Evolutionary conservation across 1,140 invertebrate genomes (phyloP).

Genomic region (Lucilia sericata): DNA sequence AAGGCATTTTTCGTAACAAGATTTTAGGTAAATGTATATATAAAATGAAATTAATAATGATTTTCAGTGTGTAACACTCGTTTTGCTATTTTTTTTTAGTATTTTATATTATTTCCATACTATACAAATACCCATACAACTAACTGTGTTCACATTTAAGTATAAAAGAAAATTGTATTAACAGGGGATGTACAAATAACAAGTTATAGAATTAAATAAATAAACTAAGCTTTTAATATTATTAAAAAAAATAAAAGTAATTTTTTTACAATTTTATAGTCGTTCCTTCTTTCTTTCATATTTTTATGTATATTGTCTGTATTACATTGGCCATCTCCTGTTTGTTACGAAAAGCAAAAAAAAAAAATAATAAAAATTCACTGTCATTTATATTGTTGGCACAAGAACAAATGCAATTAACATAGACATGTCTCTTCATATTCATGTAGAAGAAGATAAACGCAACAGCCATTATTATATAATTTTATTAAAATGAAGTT

Average conservation of each 20-base stretch:
- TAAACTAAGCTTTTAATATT: too few relatives aligned
- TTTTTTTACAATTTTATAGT: too few relatives aligned
- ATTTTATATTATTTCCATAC: too few relatives aligned
- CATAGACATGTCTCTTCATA: constrained; percentile 6
- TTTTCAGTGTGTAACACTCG: background rate
- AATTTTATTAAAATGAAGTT: background rate
- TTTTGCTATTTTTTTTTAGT: background rate
- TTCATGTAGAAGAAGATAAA: background rate
- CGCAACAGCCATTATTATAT: background rate
- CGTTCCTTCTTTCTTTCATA: too few relatives aligned
- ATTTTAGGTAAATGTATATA: background rate
- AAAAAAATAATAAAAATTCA: background rate
- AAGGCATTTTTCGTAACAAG: background rate
- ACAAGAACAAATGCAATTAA: constrained; percentile 16
- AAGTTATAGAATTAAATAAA: too few relatives aligned
- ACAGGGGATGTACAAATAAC: too few relatives aligned
- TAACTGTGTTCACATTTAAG: background rate
- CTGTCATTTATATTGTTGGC: constrained; percentile 21
- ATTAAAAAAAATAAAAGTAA: too few relatives aligned
- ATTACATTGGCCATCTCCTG: background rate
- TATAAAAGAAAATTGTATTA: background rate
- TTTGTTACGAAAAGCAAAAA: background rate
- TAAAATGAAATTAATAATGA: constrained; percentile 3
- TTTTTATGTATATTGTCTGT: too few relatives aligned
- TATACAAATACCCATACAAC: background rate